These are phyloP conservation scores for Corapipo altera DNA, from an alignment of 2,113 vertebrate genomes.

Conservation along the genomic window DNA sequence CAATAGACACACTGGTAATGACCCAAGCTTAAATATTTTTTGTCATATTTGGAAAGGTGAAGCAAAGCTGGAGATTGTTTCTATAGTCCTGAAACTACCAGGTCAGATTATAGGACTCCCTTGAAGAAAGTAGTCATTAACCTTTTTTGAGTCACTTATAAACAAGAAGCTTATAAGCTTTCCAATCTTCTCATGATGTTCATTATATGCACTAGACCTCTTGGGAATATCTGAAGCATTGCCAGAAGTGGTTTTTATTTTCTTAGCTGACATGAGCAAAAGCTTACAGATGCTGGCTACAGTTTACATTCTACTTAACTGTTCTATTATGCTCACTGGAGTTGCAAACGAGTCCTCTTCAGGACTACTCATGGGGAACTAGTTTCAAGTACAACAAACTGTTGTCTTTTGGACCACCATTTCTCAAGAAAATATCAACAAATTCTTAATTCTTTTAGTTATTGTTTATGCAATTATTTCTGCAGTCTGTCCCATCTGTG, in stretches of 20 bases:
- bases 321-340: not conserved
- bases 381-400: not conserved
- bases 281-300: not conserved
- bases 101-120: not conserved
- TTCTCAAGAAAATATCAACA: not conserved
- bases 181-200: not conserved
- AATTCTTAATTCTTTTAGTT: not conserved
- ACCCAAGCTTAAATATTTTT: not conserved
- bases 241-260: not conserved
- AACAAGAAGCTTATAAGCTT: not conserved
- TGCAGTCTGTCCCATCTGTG: not conserved
- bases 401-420: not conserved
- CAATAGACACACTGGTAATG: not conserved
- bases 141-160: not conserved
- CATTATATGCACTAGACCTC: not conserved
- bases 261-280: not conserved
- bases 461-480: not conserved
- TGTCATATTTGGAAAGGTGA: not conserved
- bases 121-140: not conserved
- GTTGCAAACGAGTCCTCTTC: not conserved
- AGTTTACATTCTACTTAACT: not conserved
- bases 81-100: not conserved
- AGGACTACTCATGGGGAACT: not conserved
- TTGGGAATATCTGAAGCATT: not conserved
- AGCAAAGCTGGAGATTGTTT: not conserved